A percentile compares a stretch with the other conserved stretches of the same genome.
Conservation (phyloP, 1,140 invertebrate genomes). For the Drosophila nikananu region DNA sequence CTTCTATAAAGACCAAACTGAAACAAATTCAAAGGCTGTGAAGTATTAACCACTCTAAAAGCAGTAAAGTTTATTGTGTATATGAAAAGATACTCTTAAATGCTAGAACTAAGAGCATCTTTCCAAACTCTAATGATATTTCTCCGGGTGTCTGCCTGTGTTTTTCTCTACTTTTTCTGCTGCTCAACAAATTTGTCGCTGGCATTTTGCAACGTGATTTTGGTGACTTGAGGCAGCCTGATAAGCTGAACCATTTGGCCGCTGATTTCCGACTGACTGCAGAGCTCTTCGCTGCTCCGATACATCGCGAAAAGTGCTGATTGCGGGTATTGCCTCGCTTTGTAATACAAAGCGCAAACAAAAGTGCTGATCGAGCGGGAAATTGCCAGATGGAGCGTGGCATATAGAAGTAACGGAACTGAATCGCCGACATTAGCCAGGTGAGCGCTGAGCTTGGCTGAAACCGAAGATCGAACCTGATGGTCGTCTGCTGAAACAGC, state of each 20-base stretch:
- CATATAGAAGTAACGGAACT: conserved; percentile 69
- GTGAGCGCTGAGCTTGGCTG: conserved; percentile 13
- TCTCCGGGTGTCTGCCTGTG: conserved; percentile 16
- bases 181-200: conserved; percentile 49
- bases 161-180: not conserved
- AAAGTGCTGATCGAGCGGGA: conserved; percentile 73
- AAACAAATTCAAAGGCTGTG: not conserved
- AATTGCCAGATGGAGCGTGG: conserved; percentile 77
- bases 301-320: conserved; percentile 57
- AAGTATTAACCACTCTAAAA: not conserved
- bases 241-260: conserved; percentile 43
- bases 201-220: conserved; percentile 68
- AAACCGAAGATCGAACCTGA: conserved; percentile 33
- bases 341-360: conserved; percentile 61
- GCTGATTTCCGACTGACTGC: conserved; percentile 21
- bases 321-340: conserved; percentile 35
- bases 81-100: not conserved
- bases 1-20: not conserved
- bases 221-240: conserved; percentile 43
- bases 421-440: conserved; percentile 38
- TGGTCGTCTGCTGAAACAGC: conserved; percentile 36
- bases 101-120: not conserved
- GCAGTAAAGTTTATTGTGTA: not conserved
- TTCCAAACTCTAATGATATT: not conserved
- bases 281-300: conserved; percentile 23